Percentiles rank a stretch among this genome's conserved stretches.
Conservation (phyloP, 2,113 vertebrate genomes). For the Martes martes region DNA sequence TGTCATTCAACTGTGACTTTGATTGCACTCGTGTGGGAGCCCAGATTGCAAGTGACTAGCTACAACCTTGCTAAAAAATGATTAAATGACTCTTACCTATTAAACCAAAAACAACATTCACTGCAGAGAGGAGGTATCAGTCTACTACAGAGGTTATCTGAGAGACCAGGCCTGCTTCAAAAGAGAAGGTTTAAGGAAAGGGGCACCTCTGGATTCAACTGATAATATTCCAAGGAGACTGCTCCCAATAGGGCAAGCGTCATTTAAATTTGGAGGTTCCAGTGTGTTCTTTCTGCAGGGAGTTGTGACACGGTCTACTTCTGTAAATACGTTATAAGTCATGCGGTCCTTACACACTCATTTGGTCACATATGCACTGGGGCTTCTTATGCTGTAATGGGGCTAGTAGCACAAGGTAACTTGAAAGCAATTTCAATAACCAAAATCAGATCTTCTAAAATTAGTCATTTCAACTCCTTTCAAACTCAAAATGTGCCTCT, state of each 20-base stretch:
- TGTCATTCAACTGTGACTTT: neutral
- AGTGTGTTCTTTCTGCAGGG: neutral
- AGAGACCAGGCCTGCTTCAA: neutral
- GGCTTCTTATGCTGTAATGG: neutral
- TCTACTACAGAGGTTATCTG: neutral
- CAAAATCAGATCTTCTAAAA: neutral
- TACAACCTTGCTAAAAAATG: neutral
- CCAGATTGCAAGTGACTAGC: neutral
- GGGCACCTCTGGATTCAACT: fast-evolving
- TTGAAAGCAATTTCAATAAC: neutral
- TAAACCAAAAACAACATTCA: neutral
- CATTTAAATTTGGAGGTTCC: neutral
- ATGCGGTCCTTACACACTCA: neutral
- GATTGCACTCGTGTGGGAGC: neutral
- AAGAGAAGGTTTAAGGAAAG: neutral
- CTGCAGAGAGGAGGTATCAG: neutral
- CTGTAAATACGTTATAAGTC: neutral
- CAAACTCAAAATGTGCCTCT: neutral
- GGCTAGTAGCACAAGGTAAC: neutral
- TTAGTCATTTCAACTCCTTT: neutral
- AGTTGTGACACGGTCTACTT: neutral
- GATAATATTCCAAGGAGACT: neutral
- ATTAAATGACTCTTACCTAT: neutral
- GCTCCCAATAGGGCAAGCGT: neutral
- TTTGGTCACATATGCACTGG: neutral